Evolutionary conservation across 2,113 vertebrate species (phyloP).

Genomic region (Oreochromis spilurus): DNA sequence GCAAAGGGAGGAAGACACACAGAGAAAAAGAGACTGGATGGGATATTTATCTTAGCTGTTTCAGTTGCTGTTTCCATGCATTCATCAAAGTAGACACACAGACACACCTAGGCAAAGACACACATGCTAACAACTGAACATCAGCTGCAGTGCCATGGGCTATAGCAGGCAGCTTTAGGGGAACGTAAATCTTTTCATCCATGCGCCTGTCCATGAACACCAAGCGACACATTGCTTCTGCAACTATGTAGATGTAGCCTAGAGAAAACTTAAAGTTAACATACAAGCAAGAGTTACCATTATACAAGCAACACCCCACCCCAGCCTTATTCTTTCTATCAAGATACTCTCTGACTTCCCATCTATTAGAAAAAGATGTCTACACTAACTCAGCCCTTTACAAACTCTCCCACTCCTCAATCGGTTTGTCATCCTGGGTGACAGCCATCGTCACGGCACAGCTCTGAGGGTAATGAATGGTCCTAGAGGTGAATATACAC

Average conservation of each 20-base stretch:
- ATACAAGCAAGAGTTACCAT: neutral
- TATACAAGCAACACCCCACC: neutral
- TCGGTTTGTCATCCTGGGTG: constrained; percentile 43
- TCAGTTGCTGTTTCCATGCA: constrained; percentile 40
- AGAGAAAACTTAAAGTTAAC: neutral
- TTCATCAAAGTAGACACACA: constrained; percentile 16
- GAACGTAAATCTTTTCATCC: constrained; percentile 40
- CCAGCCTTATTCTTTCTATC: neutral
- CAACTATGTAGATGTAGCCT: neutral
- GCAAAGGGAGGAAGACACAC: constrained; percentile 28
- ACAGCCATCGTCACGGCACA: constrained; percentile 21
- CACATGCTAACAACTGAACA: neutral
- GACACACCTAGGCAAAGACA: neutral
- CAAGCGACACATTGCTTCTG: neutral
- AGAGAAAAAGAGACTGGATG: neutral
- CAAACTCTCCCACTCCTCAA: neutral
- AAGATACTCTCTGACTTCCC: neutral
- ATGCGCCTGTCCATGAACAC: neutral
- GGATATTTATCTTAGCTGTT: constrained; percentile 35
- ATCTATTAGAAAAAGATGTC: neutral
- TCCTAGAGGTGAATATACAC: constrained; percentile 50
- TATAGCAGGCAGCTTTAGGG: neutral
- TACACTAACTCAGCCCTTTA: neutral
- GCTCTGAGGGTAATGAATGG: constrained; percentile 49
- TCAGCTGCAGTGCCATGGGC: constrained; percentile 6